Percentiles rank a stretch among this genome's conserved stretches.
Evolutionary conservation across 1,140 invertebrate species (phyloP).

Genomic region (Oscheius sp.): DNA sequence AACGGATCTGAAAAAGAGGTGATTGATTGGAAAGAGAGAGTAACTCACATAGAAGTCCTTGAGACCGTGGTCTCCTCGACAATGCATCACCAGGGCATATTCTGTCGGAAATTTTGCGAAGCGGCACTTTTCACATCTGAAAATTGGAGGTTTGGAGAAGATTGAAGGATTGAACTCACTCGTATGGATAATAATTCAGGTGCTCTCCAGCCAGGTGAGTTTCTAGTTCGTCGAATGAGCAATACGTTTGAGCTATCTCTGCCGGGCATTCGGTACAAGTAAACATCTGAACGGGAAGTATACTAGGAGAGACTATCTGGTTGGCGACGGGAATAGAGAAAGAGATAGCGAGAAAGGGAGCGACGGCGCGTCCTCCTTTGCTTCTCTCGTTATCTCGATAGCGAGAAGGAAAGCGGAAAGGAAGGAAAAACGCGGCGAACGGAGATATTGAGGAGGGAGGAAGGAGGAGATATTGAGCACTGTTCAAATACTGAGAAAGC

Average conservation of each 20-base stretch:
- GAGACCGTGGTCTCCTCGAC: constrained; percentile 36
- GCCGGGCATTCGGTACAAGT: background rate
- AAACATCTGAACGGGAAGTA: background rate
- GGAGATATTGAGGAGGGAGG: background rate
- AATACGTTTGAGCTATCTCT: background rate
- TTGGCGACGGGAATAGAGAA: constrained; percentile 1
- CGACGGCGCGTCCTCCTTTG: background rate
- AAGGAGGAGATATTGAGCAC: background rate
- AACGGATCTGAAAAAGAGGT: no score
- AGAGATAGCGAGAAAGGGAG: constrained; percentile 15
- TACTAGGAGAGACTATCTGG: background rate
- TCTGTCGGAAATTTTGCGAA: constrained; percentile 45
- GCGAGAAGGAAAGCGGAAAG: constrained; percentile 11
- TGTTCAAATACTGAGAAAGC: no score
- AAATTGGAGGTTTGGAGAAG: constrained; percentile 6
- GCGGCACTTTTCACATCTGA: constrained; percentile 43
- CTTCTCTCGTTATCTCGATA: constrained; percentile 12
- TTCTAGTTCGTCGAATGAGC: constrained; percentile 37
- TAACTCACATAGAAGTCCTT: constrained; percentile 43
- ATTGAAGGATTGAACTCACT: constrained; percentile 9
- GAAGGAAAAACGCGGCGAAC: constrained; percentile 3
- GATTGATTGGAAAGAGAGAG: no score
- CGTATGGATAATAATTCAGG: constrained; percentile 27
- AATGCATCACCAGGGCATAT: constrained; percentile 37
- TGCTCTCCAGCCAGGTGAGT: constrained; percentile 39